Conservation (phyloP, 2,797 vertebrate genomes). For the Xiphorhynchus erythropygius region DNA sequence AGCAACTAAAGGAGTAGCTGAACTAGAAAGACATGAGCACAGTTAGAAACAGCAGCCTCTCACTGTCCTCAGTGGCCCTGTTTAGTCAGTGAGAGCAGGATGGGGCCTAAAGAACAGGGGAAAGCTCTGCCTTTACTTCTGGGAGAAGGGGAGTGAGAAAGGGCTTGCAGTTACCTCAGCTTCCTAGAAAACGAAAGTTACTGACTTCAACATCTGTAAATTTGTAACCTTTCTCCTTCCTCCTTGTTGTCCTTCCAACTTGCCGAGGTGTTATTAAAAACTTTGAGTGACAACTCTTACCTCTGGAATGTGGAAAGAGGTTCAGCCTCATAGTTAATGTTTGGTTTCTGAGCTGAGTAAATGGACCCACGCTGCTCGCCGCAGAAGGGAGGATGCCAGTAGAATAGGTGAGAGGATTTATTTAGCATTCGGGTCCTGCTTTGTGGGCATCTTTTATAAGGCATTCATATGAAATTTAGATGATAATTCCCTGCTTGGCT, state of each 20-base stretch:
- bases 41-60: background rate
- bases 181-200: constrained; percentile 19
- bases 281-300: constrained; percentile 27
- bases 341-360: constrained; percentile 42
- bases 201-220: background rate
- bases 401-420: constrained; percentile 22
- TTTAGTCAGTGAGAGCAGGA: background rate
- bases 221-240: background rate
- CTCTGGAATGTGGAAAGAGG: constrained; percentile 31
- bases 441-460: constrained; percentile 40
- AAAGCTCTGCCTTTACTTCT: background rate
- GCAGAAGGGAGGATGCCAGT: constrained; percentile 26
- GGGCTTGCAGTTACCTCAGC: background rate
- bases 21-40: background rate
- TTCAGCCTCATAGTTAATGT: constrained; percentile 1
- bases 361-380: background rate
- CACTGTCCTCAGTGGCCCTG: background rate
- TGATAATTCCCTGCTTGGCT: background rate
- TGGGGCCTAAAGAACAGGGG: background rate
- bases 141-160: background rate
- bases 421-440: constrained; percentile 19
- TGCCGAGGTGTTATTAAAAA: constrained; percentile 59
- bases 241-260: background rate
- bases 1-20: background rate
- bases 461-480: constrained; percentile 12